Evolutionary conservation across 2,888 invertebrate species (phyloP).

Genomic region (Ptychoptera albimana): DNA sequence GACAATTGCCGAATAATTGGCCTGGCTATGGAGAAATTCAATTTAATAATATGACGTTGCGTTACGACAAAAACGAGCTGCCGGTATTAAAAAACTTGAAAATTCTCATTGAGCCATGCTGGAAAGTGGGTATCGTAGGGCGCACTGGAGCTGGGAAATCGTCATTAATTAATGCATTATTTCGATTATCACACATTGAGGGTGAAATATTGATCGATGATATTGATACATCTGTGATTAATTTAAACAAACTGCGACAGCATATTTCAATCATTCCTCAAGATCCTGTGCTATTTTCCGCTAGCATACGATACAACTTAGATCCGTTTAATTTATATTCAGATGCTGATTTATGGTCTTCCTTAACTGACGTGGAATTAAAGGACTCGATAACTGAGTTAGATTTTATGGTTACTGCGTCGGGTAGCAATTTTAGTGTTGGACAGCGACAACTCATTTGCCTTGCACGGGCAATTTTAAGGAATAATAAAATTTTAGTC

Average conservation of each 20-base stretch:
- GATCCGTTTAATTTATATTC: conserved; percentile 37
- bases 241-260: conserved; percentile 32
- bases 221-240: conserved; percentile 37
- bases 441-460: conserved; percentile 71
- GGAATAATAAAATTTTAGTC: conserved; percentile 59
- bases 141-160: conserved; percentile 76
- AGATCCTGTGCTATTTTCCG: conserved; percentile 38
- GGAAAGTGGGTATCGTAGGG: conserved; percentile 64
- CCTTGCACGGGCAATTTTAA: conserved; percentile 62
- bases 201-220: conserved; percentile 60
- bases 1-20: conserved; percentile 36
- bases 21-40: conserved; percentile 43
- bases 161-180: conserved; percentile 59
- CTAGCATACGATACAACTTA: conserved; percentile 45
- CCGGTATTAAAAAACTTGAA: conserved; percentile 63
- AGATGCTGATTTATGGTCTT: conserved; percentile 26
- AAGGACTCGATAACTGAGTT: conserved; percentile 36
- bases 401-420: conserved; percentile 36
- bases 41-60: conserved; percentile 39
- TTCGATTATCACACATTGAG: conserved; percentile 53
- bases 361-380: conserved; percentile 36
- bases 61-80: conserved; percentile 38
- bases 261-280: conserved; percentile 42
- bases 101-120: conserved; percentile 46
- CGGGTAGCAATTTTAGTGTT: conserved; percentile 40